phyloP scores from a whole-genome alignment of 2,113 vertebrate genomes.

The Elanoides forficatus region DNA sequence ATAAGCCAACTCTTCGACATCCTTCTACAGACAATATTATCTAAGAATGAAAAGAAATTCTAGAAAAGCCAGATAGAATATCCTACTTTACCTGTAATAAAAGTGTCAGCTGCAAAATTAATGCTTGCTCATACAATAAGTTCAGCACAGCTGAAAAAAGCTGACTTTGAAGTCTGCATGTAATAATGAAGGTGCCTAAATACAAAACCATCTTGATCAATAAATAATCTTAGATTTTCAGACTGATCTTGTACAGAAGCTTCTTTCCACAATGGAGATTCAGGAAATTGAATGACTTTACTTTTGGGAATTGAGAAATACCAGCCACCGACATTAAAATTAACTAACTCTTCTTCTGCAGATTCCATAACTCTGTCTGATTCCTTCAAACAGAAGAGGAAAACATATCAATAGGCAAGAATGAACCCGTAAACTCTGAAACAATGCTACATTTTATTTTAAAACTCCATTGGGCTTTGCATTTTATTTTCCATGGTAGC shows the following conservation, averaged over 20 bases:
- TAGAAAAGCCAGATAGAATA: not conserved
- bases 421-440: not conserved
- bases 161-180: constrained; percentile 58
- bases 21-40: not conserved
- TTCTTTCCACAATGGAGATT: constrained; percentile 67
- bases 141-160: constrained; percentile 60
- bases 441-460: not conserved
- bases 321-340: constrained; percentile 66
- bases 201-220: constrained; percentile 65
- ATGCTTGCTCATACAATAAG: constrained; percentile 64
- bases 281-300: constrained; percentile 57
- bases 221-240: constrained; percentile 55
- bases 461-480: not conserved
- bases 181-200: constrained; percentile 71
- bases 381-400: constrained; percentile 27
- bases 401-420: not conserved
- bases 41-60: not conserved
- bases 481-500: not conserved
- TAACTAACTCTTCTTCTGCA: constrained; percentile 24
- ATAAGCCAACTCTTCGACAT: not conserved
- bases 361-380: not conserved
- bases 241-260: constrained; percentile 27
- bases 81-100: constrained; percentile 56
- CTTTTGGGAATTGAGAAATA: constrained; percentile 65
- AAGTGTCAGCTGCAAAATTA: constrained; percentile 58